Conservation (phyloP, 2,113 vertebrate genomes). For the Mohoua ochrocephala region DNA sequence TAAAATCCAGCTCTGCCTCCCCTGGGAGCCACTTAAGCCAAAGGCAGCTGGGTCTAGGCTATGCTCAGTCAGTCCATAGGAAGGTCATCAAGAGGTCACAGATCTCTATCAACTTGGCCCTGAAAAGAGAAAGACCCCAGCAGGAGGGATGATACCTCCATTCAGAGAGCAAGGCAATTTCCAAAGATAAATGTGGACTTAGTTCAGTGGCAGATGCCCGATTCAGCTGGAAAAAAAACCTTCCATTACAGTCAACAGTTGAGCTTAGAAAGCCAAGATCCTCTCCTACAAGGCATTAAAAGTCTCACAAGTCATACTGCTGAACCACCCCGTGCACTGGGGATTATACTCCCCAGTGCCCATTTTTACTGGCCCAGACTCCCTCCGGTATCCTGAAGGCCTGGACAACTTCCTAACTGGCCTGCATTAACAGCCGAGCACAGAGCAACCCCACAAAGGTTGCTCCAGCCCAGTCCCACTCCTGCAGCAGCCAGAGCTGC, state of each 20-base stretch:
- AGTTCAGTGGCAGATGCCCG: neutral
- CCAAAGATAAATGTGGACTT: neutral
- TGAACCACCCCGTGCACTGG: neutral
- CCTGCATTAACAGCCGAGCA: neutral
- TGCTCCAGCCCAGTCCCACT: neutral
- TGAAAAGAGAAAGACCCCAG: neutral
- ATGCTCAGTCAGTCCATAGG: neutral
- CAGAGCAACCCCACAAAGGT: neutral
- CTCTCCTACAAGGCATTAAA: neutral
- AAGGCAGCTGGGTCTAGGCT: neutral
- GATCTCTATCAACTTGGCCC: neutral
- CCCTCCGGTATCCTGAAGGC: neutral
- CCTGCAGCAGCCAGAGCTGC: neutral
- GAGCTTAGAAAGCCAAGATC: neutral
- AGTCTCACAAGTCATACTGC: neutral
- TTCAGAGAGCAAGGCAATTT: neutral
- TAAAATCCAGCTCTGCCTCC: neutral
- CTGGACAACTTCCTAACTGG: neutral
- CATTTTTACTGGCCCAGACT: neutral
- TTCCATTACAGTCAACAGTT: neutral
- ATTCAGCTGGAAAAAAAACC: neutral
- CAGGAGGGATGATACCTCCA: neutral
- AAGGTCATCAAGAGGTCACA: neutral
- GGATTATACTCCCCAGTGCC: neutral
- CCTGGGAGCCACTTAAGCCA: neutral